A percentile compares a stretch with the other conserved stretches of the same genome.
Evolutionary conservation across 2,888 invertebrate species (phyloP).

Genomic region (Prosapia bicincta): DNA sequence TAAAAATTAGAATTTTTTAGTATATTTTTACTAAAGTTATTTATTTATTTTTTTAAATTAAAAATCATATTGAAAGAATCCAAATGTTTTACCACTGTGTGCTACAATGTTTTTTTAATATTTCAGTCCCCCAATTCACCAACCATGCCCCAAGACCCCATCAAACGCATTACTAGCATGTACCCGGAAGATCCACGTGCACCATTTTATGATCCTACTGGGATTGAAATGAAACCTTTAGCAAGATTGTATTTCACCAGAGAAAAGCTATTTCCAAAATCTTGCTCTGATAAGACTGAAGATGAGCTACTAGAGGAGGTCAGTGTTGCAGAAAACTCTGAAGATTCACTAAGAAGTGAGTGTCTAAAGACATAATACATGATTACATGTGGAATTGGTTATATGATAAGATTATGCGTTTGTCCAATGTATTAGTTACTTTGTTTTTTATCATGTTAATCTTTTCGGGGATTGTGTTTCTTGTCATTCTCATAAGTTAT

Average conservation of each 20-base stretch:
- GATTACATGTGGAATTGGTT: too few species aligned
- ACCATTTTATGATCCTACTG: conserved; percentile 82
- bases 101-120: too few species aligned
- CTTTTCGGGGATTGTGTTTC: too few species aligned
- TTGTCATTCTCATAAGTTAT: too few species aligned
- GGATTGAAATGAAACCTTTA: conserved; percentile 71
- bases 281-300: conserved; percentile 41
- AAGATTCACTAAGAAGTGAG: conserved; percentile 65
- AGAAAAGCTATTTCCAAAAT: conserved; percentile 47
- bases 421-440: too few species aligned
- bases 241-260: conserved; percentile 77
- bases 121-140: conserved; percentile 72
- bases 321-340: conserved; percentile 59
- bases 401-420: too few species aligned
- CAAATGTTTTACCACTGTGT: too few species aligned
- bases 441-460: too few species aligned
- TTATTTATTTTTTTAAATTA: too few species aligned
- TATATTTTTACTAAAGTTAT: too few species aligned
- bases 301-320: conserved; percentile 39
- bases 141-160: conserved; percentile 74
- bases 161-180: conserved; percentile 84
- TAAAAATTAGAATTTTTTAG: too few species aligned
- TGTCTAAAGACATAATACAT: conserved; percentile 36
- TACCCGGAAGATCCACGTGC: conserved; percentile 88
- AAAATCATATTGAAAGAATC: too few species aligned